Conservation (phyloP, 1,140 invertebrate species). For the Aphis craccivora region DNA sequence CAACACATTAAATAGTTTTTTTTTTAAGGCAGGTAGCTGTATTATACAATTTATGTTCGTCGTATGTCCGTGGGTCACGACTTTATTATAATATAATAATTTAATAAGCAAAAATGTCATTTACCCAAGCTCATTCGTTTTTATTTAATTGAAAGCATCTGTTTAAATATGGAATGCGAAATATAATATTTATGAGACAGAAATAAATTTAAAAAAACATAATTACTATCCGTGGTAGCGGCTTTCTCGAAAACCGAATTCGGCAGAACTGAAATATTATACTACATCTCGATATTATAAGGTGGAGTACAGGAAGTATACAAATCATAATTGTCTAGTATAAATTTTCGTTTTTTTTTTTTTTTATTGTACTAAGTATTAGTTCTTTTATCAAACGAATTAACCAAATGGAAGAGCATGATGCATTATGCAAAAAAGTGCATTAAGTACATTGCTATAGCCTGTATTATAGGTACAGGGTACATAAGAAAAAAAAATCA, state of each 20-base stretch:
- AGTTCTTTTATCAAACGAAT: neutral
- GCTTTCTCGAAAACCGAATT: neutral
- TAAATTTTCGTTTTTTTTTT: neutral
- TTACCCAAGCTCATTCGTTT: neutral
- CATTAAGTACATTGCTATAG: neutral
- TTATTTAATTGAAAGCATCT: neutral
- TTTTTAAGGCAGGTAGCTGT: neutral
- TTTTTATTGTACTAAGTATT: neutral
- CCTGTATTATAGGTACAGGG: no score
- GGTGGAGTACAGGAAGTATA: neutral
- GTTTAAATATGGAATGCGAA: neutral
- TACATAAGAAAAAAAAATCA: neutral
- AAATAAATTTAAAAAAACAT: neutral
- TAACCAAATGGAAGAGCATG: neutral
- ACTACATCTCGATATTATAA: neutral
- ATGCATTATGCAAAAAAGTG: neutral
- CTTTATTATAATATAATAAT: conserved; percentile 2
- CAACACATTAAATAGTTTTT: neutral
- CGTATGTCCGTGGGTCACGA: neutral
- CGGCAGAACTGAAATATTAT: neutral
- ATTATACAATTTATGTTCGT: neutral
- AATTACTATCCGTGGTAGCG: neutral
- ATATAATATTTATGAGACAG: neutral
- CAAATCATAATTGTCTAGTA: neutral
- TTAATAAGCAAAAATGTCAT: conserved; percentile 11